phyloP scores from a whole-genome alignment of 2,797 vertebrate species.

The Coluber constrictor region DNA sequence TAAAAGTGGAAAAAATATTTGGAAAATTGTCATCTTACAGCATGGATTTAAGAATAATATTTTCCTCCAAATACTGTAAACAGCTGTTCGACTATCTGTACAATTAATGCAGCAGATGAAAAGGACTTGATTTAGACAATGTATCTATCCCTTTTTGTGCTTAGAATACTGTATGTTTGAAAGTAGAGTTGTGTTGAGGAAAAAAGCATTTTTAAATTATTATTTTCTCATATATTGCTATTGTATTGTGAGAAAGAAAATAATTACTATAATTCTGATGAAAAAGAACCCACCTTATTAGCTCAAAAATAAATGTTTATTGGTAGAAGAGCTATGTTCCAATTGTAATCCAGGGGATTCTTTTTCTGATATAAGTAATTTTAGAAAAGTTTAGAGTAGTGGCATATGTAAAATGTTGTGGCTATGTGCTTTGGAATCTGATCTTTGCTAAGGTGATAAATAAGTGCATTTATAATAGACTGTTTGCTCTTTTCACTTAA shows the following conservation, averaged over 20 bases:
- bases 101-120: slow-evolving; percentile 50
- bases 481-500: background rate
- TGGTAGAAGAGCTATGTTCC: slow-evolving; percentile 2
- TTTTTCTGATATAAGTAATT: background rate
- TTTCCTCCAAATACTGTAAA: slow-evolving; percentile 31
- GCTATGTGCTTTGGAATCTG: background rate
- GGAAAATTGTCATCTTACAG: slow-evolving; percentile 19
- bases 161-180: slow-evolving; percentile 44
- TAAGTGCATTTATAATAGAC: slow-evolving; percentile 11
- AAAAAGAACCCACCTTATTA: slow-evolving; percentile 36
- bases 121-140: slow-evolving; percentile 44
- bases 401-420: background rate
- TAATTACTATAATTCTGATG: background rate
- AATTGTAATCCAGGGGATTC: background rate
- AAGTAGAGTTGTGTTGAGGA: slow-evolving; percentile 50
- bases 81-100: slow-evolving; percentile 36
- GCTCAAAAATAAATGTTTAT: background rate
- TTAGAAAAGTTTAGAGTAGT: background rate
- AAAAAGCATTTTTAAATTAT: slow-evolving; percentile 49
- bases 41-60: slow-evolving; percentile 16
- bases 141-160: slow-evolving; percentile 48
- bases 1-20: slow-evolving; percentile 20
- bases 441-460: background rate
- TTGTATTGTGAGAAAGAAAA: slow-evolving; percentile 1
- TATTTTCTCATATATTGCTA: slow-evolving; percentile 50